Evolutionary conservation across 2,888 invertebrate genomes (phyloP).

Genomic region (Agrotis segetum): DNA sequence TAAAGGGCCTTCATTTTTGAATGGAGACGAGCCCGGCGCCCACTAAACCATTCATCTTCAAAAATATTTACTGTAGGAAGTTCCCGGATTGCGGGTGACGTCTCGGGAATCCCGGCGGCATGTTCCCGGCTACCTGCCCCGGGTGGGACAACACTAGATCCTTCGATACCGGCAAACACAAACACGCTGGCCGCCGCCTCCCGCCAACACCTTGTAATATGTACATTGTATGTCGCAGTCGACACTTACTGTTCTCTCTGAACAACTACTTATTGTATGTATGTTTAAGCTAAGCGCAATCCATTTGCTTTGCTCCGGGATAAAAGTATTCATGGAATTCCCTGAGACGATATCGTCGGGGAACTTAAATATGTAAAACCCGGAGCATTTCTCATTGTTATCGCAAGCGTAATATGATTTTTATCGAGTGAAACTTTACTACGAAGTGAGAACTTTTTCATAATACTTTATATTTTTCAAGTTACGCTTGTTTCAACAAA

Average conservation of each 20-base stretch:
- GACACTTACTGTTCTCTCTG: conserved; percentile 48
- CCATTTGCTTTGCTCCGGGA: conserved; percentile 56
- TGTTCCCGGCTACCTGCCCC: conserved; percentile 71
- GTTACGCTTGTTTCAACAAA: conserved; percentile 46
- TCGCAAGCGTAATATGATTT: conserved; percentile 39
- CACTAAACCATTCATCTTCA: conserved; percentile 72
- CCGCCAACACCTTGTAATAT: conserved; percentile 61
- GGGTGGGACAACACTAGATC: conserved; percentile 66
- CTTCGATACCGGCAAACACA: conserved; percentile 63
- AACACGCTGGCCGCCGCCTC: conserved; percentile 45
- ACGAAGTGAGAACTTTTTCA: conserved; percentile 27
- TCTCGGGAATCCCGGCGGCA: conserved; percentile 75
- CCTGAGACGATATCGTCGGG: conserved; percentile 43
- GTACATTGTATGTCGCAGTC: conserved; percentile 55
- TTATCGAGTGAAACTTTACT: conserved; percentile 40
- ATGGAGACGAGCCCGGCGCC: conserved; percentile 63
- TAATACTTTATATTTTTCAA: conserved; percentile 38
- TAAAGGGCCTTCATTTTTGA: conserved; percentile 67
- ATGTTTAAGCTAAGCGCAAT: conserved; percentile 56
- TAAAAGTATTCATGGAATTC: conserved; percentile 61
- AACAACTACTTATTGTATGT: conserved; percentile 52
- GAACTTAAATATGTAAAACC: conserved; percentile 46
- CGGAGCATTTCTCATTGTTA: conserved; percentile 38
- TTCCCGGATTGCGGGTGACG: conserved; percentile 68
- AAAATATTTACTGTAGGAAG: conserved; percentile 80